These are phyloP conservation scores for Dusona sp. DNA, from an alignment of 2,888 invertebrate genomes.

Conservation along the genomic window DNA sequence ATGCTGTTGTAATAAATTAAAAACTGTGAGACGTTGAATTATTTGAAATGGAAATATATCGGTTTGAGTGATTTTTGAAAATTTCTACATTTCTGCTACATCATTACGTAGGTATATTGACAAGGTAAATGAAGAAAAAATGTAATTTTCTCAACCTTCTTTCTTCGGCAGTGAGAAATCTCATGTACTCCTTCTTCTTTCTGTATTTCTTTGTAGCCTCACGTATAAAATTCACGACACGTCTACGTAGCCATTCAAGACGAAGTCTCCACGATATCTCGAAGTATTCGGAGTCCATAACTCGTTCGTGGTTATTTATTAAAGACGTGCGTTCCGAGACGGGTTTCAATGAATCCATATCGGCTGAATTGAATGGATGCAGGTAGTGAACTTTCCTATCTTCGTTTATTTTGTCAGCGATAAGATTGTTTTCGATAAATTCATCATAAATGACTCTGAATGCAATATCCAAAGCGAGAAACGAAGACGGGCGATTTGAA, in stretches of 20 bases:
- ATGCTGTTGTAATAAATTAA: too few species aligned
- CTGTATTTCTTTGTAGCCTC: slow-evolving; percentile 76
- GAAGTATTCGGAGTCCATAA: slow-evolving; percentile 80
- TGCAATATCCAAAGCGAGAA: background rate
- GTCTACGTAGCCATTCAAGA: slow-evolving; percentile 77
- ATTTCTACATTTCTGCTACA: background rate
- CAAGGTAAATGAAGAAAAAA: background rate
- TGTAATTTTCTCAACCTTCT: slow-evolving; percentile 86
- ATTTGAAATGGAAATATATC: background rate
- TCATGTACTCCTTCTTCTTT: slow-evolving; percentile 87
- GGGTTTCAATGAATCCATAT: slow-evolving; percentile 43
- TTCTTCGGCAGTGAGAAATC: slow-evolving; percentile 90
- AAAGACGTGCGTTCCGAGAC: slow-evolving; percentile 42
- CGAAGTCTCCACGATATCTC: slow-evolving; percentile 81
- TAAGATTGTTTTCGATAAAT: background rate
- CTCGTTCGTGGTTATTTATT: slow-evolving; percentile 47
- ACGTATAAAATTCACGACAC: slow-evolving; percentile 75
- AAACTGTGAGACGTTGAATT: too few species aligned
- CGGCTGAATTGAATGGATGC: background rate
- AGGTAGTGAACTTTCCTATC: background rate
- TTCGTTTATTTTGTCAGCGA: background rate
- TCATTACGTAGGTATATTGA: background rate
- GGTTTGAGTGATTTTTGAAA: background rate
- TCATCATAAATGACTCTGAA: background rate
- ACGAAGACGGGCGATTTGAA: background rate